Evolutionary conservation across 2,888 invertebrate species (phyloP).

Genomic region (Archips xylosteana): DNA sequence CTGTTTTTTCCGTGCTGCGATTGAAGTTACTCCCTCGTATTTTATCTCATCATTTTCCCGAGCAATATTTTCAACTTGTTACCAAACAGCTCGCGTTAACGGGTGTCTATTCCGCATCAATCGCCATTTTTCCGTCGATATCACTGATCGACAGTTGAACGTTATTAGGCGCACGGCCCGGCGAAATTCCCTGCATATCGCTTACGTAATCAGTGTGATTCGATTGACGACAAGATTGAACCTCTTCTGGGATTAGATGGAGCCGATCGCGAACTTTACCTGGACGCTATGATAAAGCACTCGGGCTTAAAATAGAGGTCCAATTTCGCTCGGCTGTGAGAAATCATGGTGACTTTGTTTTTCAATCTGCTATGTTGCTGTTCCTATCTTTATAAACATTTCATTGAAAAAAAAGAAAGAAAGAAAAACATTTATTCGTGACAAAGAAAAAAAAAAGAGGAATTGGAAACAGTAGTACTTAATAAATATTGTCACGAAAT

Average conservation of each 20-base stretch:
- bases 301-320: constrained; percentile 11
- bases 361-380: constrained; percentile 1
- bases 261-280: constrained; percentile 34
- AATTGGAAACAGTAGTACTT: too few species aligned
- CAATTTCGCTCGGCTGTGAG: not conserved
- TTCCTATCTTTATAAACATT: not conserved
- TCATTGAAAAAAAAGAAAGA: too few species aligned
- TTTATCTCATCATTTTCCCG: not conserved
- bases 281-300: constrained; percentile 37
- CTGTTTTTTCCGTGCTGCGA: not conserved
- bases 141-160: constrained; percentile 34
- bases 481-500: too few species aligned
- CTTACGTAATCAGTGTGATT: constrained; percentile 44
- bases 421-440: too few species aligned
- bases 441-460: too few species aligned
- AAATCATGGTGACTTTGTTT: constrained; percentile 22
- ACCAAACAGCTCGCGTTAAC: not conserved
- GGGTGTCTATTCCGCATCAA: constrained; percentile 10
- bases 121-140: constrained; percentile 26
- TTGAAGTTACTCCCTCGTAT: not conserved
- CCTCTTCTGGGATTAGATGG: constrained; percentile 44
- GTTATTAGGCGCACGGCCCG: constrained; percentile 36
- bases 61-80: not conserved
- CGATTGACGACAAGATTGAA: constrained; percentile 46
- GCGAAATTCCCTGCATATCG: constrained; percentile 44